Conservation (phyloP, 53 echinoderm and acorn worm genomes). For the Zoroaster sp. region DNA sequence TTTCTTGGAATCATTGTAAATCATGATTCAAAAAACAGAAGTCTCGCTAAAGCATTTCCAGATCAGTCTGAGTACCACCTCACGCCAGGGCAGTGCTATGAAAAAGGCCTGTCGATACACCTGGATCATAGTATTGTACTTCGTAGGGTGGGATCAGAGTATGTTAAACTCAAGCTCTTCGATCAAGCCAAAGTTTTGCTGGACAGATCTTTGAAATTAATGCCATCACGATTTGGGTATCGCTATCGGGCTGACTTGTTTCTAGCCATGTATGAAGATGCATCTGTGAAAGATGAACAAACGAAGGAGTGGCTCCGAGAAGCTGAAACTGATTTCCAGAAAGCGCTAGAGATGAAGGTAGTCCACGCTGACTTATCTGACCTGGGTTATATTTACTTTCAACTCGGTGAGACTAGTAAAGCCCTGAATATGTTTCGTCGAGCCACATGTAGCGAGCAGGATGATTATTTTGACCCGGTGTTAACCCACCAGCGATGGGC, state of each 20-base stretch:
- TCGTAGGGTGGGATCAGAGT: conserved; percentile 84
- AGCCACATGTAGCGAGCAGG: conserved; percentile 65
- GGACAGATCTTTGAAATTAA: conserved; percentile 47
- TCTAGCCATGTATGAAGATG: conserved; percentile 64
- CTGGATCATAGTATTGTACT: conserved; percentile 58
- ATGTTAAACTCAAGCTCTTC: conserved; percentile 66
- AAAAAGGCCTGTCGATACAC: conserved; percentile 54
- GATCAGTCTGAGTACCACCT: conserved; percentile 22
- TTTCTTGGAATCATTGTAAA: conserved; percentile 87
- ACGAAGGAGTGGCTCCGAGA: conserved; percentile 36
- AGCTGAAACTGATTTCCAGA: conserved; percentile 59
- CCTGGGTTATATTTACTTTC: conserved; percentile 69
- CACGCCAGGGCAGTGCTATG: conserved; percentile 61
- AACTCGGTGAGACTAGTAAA: conserved; percentile 39
- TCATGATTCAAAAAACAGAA: conserved; percentile 57
- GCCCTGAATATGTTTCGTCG: conserved; percentile 62
- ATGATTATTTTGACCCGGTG: conserved; percentile 80
- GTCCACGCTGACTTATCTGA: conserved; percentile 89
- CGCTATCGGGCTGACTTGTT: conserved; percentile 70
- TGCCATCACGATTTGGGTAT: conserved; percentile 70
- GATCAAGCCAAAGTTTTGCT: conserved; percentile 60
- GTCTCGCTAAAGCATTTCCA: conserved; percentile 37
- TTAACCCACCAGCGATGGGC: conserved; percentile 81
- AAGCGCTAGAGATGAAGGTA: conserved; percentile 55
- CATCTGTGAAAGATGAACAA: not conserved